These are phyloP conservation scores for Eleginops maclovinus DNA, from an alignment of 2,113 vertebrate genomes.

Conservation along the genomic window DNA sequence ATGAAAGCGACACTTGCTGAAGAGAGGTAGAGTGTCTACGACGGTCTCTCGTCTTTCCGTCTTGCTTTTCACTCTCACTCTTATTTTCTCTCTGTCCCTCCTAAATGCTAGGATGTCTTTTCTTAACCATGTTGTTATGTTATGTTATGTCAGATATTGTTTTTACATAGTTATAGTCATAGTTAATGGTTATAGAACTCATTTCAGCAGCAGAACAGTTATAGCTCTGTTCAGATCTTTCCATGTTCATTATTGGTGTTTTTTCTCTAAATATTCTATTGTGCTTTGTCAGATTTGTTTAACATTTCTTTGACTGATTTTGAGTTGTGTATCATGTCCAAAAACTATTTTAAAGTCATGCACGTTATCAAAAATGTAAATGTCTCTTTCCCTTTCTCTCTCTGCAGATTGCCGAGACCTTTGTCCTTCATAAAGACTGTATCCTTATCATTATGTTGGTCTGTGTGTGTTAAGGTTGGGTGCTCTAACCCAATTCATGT, in stretches of 20 bases:
- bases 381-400: constrained; percentile 42
- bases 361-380: constrained; percentile 5
- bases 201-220: constrained; percentile 8
- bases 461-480: neutral
- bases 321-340: neutral
- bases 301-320: neutral
- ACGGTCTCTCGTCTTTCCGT: constrained; percentile 21
- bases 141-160: neutral
- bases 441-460: constrained; percentile 86
- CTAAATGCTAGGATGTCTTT: neutral
- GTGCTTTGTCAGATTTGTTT: neutral
- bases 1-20: constrained; percentile 63
- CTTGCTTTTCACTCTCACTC: constrained; percentile 24
- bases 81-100: constrained; percentile 1
- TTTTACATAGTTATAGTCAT: neutral
- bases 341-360: neutral
- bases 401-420: constrained; percentile 92
- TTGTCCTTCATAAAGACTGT: constrained; percentile 94
- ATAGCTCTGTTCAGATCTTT: neutral
- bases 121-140: constrained; percentile 8
- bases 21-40: constrained; percentile 62
- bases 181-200: constrained; percentile 24
- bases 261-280: neutral
- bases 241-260: neutral
- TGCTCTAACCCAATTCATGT: neutral